Evolutionary conservation across 2,113 vertebrate species (phyloP).

Genomic region (Tamias sibiricus): DNA sequence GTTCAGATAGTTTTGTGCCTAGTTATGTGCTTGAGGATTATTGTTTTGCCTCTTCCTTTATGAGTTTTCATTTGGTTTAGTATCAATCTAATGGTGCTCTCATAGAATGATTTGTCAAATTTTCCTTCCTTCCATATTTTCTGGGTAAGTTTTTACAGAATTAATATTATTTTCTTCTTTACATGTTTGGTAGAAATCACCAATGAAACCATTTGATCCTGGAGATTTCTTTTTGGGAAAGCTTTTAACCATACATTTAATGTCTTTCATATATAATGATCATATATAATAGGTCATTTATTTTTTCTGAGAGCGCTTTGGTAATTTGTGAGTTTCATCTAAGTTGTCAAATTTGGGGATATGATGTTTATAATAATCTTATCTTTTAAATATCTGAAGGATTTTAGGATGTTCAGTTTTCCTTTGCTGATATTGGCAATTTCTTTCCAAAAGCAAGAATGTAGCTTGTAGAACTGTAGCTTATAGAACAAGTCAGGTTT

Average conservation of each 20-base stretch:
- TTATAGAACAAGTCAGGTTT: background rate
- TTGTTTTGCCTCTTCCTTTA: background rate
- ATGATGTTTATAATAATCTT: background rate
- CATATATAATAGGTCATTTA: background rate
- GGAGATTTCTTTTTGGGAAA: background rate
- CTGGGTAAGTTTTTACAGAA: background rate
- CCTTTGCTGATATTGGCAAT: background rate
- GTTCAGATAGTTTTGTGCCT: constrained; percentile 23
- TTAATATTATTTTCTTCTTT: background rate
- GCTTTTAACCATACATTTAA: background rate
- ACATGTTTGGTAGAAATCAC: background rate
- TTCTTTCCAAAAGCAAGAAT: background rate
- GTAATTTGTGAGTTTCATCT: background rate
- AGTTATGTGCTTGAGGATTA: background rate
- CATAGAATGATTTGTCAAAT: background rate
- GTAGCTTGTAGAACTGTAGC: background rate
- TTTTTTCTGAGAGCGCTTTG: background rate
- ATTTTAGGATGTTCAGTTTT: background rate
- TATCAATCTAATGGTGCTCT: background rate
- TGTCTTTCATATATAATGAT: background rate
- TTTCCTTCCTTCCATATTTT: background rate
- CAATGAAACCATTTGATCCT: background rate
- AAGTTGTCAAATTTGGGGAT: background rate
- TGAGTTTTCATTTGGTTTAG: background rate
- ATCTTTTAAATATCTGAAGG: constrained; percentile 8